These are phyloP conservation scores for Ornithoptera priamus DNA, from an alignment of 2,888 invertebrate species.

Conservation along the genomic window DNA sequence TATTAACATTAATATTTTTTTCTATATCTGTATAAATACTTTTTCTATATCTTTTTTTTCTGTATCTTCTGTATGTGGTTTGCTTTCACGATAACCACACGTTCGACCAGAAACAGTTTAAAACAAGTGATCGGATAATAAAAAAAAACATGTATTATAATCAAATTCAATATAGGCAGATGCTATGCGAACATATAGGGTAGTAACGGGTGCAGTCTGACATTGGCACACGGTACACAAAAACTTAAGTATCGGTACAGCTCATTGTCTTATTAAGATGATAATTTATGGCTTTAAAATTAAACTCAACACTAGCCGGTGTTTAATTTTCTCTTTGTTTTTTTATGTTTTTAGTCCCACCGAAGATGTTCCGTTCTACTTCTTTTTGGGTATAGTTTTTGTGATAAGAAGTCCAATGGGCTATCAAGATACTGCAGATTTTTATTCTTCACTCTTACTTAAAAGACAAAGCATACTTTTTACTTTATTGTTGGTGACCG, in stretches of 20 bases:
- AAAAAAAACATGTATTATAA: conserved; percentile 76
- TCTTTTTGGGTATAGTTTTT: conserved; percentile 9
- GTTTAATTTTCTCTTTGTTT: conserved; percentile 15
- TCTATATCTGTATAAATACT: too few relatives aligned
- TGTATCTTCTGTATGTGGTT: too few relatives aligned
- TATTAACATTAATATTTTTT: too few relatives aligned
- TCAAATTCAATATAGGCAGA: conserved; percentile 78
- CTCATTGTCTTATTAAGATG: conserved; percentile 78
- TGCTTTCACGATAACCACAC: background rate
- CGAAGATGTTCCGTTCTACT: conserved; percentile 4
- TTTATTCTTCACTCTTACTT: background rate
- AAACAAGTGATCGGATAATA: conserved; percentile 49
- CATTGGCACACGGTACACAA: conserved; percentile 60
- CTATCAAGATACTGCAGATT: background rate
- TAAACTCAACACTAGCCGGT: conserved; percentile 65
- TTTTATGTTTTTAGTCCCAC: conserved; percentile 8
- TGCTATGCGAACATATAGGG: conserved; percentile 67
- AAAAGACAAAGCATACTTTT: too few relatives aligned
- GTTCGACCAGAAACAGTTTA: conserved; percentile 7
- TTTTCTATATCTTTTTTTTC: too few relatives aligned
- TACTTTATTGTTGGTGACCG: too few relatives aligned
- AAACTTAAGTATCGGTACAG: conserved; percentile 71
- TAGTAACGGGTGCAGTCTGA: conserved; percentile 63
- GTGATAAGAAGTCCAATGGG: conserved; percentile 16
- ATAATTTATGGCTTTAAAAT: conserved; percentile 70